Conservation (phyloP, 30 jellyfish, hydroid and myxozoan genomes). For the Aurelia aurita region DNA sequence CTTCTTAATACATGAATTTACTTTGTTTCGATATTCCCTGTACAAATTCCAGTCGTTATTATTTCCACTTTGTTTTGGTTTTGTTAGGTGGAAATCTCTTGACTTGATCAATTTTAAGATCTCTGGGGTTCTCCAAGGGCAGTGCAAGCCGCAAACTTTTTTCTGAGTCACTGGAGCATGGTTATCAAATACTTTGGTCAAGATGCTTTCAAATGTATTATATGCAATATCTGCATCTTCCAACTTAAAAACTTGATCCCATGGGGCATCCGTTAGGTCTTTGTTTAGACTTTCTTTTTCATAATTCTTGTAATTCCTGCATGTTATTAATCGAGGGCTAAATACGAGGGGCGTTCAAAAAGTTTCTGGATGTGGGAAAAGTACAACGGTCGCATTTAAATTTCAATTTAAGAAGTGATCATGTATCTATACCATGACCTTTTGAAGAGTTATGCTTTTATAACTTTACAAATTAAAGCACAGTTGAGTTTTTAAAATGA, state of each 20-base stretch:
- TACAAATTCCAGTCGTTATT: too few relatives aligned
- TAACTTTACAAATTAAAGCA: too few relatives aligned
- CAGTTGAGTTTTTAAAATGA: too few relatives aligned
- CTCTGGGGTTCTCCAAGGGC: constrained; percentile 72
- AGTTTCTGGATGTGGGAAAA: too few relatives aligned
- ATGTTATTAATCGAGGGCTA: constrained; percentile 50
- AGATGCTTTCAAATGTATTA: constrained; percentile 30
- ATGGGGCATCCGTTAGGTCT: constrained; percentile 34
- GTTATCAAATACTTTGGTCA: constrained; percentile 27
- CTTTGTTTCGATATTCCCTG: too few relatives aligned
- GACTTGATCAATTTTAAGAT: constrained; percentile 39
- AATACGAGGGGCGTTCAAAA: too few relatives aligned
- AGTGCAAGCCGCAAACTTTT: constrained; percentile 46
- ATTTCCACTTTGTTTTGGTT: too few relatives aligned
- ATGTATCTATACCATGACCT: too few relatives aligned
- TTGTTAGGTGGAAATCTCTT: constrained; percentile 28
- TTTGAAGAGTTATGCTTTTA: too few relatives aligned
- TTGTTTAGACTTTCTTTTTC: constrained; percentile 35
- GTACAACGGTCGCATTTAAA: too few relatives aligned
- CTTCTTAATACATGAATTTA: too few relatives aligned
- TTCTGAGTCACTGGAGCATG: constrained; percentile 55
- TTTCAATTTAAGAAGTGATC: too few relatives aligned
- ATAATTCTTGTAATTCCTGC: constrained; percentile 57
- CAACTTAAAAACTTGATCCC: constrained; percentile 40
- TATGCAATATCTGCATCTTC: constrained; percentile 46